phyloP scores from a whole-genome alignment of 2,113 vertebrate species.

The Lophochroa leadbeateri region DNA sequence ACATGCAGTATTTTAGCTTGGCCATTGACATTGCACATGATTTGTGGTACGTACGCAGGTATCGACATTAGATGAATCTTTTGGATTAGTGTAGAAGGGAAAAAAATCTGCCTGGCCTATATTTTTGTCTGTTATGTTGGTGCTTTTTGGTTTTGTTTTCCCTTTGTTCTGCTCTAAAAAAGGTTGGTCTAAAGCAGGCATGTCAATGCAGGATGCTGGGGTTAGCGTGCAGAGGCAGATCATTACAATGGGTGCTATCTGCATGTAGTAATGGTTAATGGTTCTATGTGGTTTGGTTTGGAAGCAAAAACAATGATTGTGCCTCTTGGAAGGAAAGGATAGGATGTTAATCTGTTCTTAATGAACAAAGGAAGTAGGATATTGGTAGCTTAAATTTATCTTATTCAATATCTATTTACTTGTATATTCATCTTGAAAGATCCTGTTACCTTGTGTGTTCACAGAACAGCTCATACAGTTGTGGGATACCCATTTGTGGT shows the following conservation, averaged over 20 bases:
- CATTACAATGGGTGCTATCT: background rate
- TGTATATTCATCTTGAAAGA: background rate
- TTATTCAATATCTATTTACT: background rate
- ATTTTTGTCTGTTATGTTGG: background rate
- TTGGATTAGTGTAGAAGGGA: background rate
- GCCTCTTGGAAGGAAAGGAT: background rate
- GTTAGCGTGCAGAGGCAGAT: background rate
- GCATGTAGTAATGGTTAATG: background rate
- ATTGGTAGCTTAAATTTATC: background rate
- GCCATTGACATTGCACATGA: background rate
- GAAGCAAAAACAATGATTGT: background rate
- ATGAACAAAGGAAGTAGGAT: background rate
- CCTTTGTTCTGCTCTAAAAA: background rate
- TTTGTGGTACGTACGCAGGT: accelerated
- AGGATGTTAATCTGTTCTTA: background rate
- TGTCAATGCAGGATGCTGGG: background rate
- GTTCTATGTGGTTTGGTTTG: background rate
- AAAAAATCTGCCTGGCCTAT: background rate
- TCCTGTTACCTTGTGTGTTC: accelerated
- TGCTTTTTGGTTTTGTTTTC: background rate
- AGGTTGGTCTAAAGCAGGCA: background rate
- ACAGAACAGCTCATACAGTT: background rate
- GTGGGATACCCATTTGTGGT: background rate
- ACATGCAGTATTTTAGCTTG: background rate
- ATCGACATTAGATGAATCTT: background rate